These are phyloP conservation scores for Hydrozoanthus gracilis DNA, from an alignment of 92 coral and sea anemone species.

Conservation along the genomic window DNA sequence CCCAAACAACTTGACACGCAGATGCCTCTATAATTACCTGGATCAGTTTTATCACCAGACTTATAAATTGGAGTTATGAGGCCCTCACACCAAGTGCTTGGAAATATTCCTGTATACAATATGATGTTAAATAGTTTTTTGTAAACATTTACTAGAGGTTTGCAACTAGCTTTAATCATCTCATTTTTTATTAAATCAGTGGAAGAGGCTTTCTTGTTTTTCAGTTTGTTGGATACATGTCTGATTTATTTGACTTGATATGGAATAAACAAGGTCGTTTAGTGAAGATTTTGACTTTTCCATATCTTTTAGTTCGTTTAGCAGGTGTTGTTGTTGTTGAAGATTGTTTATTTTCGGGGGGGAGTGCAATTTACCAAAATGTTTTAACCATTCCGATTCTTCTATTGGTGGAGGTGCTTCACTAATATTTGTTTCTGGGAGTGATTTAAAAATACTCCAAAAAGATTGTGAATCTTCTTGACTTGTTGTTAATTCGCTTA, in stretches of 20 bases:
- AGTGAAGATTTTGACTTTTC: too few species aligned
- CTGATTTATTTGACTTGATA: too few species aligned
- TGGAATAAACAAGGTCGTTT: too few species aligned
- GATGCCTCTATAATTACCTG: neutral
- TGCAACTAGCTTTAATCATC: too few species aligned
- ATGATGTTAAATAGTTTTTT: neutral
- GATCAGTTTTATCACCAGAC: neutral
- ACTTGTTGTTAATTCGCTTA: neutral
- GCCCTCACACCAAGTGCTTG: neutral
- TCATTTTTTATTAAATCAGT: too few species aligned
- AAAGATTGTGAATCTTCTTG: neutral
- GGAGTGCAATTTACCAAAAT: neutral
- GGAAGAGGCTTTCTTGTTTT: too few species aligned
- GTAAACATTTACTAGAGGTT: neutral
- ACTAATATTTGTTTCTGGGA: neutral
- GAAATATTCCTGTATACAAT: neutral
- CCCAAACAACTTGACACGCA: neutral
- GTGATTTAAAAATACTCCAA: too few species aligned
- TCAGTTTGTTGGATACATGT: too few species aligned
- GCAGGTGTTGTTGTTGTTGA: neutral
- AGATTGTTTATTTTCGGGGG: neutral
- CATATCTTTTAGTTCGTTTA: too few species aligned
- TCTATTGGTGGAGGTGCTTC: neutral
- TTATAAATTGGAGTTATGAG: too few species aligned
- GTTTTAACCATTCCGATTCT: too few species aligned